Evolutionary conservation across 2,888 invertebrate species (phyloP).

Genomic region (Diplolepis rosae): DNA sequence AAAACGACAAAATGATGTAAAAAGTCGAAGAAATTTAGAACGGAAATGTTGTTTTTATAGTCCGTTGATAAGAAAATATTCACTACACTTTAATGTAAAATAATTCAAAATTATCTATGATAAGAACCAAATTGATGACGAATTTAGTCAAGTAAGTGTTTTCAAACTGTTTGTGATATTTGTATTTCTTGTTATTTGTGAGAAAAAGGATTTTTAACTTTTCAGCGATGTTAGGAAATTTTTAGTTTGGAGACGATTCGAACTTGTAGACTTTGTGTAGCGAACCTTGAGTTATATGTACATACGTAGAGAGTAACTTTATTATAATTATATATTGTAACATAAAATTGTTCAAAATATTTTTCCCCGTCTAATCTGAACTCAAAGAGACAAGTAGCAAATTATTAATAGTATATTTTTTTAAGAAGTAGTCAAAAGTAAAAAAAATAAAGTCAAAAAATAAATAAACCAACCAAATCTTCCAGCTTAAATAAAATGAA

Average conservation of each 20-base stretch:
- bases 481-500: too few species aligned
- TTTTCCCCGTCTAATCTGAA: too few species aligned
- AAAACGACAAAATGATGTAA: neutral
- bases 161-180: slow-evolving; percentile 35
- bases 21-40: neutral
- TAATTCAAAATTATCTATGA: neutral
- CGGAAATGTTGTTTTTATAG: too few species aligned
- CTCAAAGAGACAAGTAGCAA: too few species aligned
- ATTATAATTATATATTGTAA: slow-evolving; percentile 18
- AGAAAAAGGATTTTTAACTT: neutral
- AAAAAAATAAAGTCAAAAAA: too few species aligned
- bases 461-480: too few species aligned
- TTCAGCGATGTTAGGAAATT: neutral
- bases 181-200: neutral
- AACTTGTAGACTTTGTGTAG: neutral
- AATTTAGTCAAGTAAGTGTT: slow-evolving; percentile 14
- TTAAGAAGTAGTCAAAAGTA: too few species aligned
- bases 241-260: neutral
- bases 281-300: slow-evolving; percentile 1
- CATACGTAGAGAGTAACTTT: slow-evolving; percentile 6
- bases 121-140: neutral
- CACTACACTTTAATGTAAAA: neutral
- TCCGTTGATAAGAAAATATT: too few species aligned
- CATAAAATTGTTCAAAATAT: slow-evolving; percentile 2
- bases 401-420: too few species aligned